These are phyloP conservation scores for Tenthredo mesomela DNA, from an alignment of 2,888 invertebrate species.

Conservation along the genomic window DNA sequence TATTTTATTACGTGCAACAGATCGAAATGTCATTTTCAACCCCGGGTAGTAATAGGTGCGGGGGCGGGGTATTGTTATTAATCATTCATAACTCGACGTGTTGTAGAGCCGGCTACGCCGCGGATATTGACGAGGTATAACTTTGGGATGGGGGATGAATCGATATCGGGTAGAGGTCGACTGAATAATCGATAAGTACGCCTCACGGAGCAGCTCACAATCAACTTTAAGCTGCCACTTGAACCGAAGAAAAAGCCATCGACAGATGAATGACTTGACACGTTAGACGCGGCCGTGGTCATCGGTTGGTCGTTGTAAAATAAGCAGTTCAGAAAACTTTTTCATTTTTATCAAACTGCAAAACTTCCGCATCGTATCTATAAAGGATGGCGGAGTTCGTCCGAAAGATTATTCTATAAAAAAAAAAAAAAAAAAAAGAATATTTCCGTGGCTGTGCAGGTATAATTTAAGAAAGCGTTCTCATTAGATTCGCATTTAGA, in stretches of 20 bases:
- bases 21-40: slow-evolving; percentile 2
- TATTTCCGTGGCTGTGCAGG: not conserved
- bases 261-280: slow-evolving; percentile 5
- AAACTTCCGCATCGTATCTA: not conserved
- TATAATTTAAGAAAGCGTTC: slow-evolving; percentile 59
- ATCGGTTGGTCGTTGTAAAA: not conserved
- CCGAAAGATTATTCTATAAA: not conserved
- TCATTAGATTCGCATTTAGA: slow-evolving; percentile 74
- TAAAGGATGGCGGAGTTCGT: not conserved
- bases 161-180: slow-evolving; percentile 46
- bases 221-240: slow-evolving; percentile 42
- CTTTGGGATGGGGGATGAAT: slow-evolving; percentile 33
- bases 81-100: slow-evolving; percentile 36
- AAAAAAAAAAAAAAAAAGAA: slow-evolving; percentile 5
- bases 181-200: slow-evolving; percentile 47
- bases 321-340: not conserved
- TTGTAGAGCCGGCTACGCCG: not conserved
- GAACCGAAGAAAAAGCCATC: slow-evolving; percentile 45
- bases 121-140: slow-evolving; percentile 5
- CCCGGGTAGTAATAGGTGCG: not conserved
- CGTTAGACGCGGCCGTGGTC: not conserved
- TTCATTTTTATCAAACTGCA: not conserved
- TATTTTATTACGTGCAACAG: not conserved
- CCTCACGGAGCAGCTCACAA: slow-evolving; percentile 32
- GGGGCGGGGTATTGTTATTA: slow-evolving; percentile 17